phyloP scores from a whole-genome alignment of 2,888 invertebrate species.

The Apamea anceps region DNA sequence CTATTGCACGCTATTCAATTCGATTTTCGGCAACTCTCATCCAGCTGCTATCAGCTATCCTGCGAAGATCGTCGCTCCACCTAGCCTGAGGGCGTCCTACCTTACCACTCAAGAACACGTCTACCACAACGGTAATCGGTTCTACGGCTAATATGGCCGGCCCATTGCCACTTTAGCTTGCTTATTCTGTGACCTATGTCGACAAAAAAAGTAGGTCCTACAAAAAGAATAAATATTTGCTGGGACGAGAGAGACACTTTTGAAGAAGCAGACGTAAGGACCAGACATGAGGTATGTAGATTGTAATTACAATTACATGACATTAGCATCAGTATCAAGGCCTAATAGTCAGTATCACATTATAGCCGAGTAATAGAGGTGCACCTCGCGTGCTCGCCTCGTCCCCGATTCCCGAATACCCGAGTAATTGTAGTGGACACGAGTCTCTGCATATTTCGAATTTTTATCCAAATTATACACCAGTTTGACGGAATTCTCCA shows the following conservation, averaged over 20 bases:
- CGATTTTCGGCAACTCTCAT: no score
- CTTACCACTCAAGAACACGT: no score
- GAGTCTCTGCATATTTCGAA: constrained; percentile 72
- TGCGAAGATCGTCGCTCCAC: no score
- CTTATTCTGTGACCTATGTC: no score
- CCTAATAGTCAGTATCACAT: constrained; percentile 58
- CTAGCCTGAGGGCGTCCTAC: no score
- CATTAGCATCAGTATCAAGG: constrained; percentile 52
- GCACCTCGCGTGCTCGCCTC: constrained; percentile 64
- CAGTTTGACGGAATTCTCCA: constrained; percentile 67
- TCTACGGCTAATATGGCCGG: no score
- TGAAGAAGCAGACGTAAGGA: background rate
- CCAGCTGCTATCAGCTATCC: no score
- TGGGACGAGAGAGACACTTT: background rate
- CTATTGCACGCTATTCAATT: no score
- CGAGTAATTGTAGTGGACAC: constrained; percentile 74
- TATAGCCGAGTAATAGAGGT: constrained; percentile 64
- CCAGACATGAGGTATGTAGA: background rate
- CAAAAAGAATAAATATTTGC: background rate
- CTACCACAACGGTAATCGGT: no score
- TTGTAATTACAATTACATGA: constrained; percentile 49
- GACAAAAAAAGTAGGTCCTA: no score
- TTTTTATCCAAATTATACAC: constrained; percentile 77
- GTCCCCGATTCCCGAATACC: constrained; percentile 65
- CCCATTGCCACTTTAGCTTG: no score